phyloP scores from a whole-genome alignment of 2,797 vertebrate genomes.

The Neomorphus geoffroyi region DNA sequence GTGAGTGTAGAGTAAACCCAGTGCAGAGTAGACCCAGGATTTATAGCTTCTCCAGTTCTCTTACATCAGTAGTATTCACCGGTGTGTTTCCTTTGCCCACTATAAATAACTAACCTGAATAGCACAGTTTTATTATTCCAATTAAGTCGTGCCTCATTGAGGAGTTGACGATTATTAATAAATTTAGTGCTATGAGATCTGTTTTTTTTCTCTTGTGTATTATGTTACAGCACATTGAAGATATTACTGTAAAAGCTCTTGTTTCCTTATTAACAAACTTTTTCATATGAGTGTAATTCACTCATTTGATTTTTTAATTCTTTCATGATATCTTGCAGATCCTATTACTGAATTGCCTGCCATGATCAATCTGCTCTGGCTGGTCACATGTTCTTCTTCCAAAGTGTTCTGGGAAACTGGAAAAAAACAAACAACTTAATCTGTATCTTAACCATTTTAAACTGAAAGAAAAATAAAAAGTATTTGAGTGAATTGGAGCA shows the following conservation, averaged over 20 bases:
- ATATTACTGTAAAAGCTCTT: background rate
- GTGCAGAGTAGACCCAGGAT: background rate
- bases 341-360: background rate
- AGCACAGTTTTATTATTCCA: background rate
- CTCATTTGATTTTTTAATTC: conserved; percentile 27
- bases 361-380: background rate
- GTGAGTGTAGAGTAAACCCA: no score
- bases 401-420: background rate
- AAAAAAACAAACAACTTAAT: background rate
- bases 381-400: background rate
- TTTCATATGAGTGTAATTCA: background rate
- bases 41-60: accelerated
- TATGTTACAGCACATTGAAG: conserved; percentile 34
- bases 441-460: background rate
- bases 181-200: background rate
- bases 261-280: conserved; percentile 15
- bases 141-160: background rate
- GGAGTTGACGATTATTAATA: background rate
- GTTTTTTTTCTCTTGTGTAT: background rate
- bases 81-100: background rate
- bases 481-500: background rate
- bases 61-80: background rate
- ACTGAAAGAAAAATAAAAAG: background rate
- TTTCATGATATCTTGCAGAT: conserved; percentile 11
- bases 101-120: background rate